Evolutionary conservation across 2,888 invertebrate genomes (phyloP).

Genomic region (Xanthia togata): DNA sequence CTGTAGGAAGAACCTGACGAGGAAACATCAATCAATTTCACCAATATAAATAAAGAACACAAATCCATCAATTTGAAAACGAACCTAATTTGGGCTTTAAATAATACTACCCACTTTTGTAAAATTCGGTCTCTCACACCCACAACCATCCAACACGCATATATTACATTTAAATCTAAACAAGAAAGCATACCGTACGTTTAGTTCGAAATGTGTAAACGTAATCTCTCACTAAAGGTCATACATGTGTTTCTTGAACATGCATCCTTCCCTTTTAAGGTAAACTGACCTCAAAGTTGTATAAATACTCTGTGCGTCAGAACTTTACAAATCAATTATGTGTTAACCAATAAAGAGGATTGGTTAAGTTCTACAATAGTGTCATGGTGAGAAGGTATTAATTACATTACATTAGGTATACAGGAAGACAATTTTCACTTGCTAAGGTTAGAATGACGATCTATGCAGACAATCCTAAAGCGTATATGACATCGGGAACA

Average conservation of each 20-base stretch:
- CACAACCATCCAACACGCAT: slow-evolving; percentile 38
- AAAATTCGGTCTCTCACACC: slow-evolving; percentile 46
- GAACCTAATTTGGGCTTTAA: slow-evolving; percentile 54
- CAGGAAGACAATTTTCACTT: slow-evolving; percentile 1
- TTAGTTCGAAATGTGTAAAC: slow-evolving; percentile 34
- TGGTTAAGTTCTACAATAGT: slow-evolving; percentile 26
- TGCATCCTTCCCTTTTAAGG: slow-evolving; percentile 62
- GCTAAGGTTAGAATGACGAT: neutral
- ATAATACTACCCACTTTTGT: slow-evolving; percentile 53
- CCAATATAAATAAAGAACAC: slow-evolving; percentile 48
- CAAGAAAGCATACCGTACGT: slow-evolving; percentile 40
- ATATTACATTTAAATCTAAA: slow-evolving; percentile 40
- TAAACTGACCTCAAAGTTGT: slow-evolving; percentile 42
- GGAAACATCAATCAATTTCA: slow-evolving; percentile 61
- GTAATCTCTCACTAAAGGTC: slow-evolving; percentile 49
- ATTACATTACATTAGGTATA: neutral
- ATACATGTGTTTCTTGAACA: slow-evolving; percentile 55
- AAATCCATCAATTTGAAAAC: slow-evolving; percentile 59
- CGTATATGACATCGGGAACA: neutral
- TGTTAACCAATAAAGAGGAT: slow-evolving; percentile 28
- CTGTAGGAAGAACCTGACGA: slow-evolving; percentile 8
- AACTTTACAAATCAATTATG: slow-evolving; percentile 50
- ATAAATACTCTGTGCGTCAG: slow-evolving; percentile 42
- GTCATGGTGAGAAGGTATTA: slow-evolving; percentile 36
- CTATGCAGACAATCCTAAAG: neutral